phyloP scores from a whole-genome alignment of 2,113 vertebrate genomes.

The Gallinago jamesoni region DNA sequence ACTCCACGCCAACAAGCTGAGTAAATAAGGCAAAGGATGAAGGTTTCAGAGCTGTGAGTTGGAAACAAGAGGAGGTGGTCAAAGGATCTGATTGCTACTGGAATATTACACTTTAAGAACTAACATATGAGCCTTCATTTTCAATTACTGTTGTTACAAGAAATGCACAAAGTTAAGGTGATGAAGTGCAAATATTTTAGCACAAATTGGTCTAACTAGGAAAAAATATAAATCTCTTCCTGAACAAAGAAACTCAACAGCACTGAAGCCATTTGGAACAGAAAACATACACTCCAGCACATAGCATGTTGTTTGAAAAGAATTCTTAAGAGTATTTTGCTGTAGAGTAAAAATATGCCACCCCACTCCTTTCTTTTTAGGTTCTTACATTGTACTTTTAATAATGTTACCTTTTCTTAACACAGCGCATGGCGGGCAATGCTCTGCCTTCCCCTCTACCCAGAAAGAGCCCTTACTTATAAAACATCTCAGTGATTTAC shows the following conservation, averaged over 20 bases:
- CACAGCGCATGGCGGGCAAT: not conserved
- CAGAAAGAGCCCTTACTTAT: rapidly evolving
- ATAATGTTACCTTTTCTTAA: not conserved
- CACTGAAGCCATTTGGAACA: not conserved
- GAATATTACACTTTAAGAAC: not conserved
- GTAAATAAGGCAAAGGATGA: not conserved
- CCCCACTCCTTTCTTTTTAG: not conserved
- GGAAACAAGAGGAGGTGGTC: not conserved
- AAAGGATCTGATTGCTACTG: not conserved
- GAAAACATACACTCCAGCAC: not conserved
- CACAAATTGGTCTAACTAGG: not conserved
- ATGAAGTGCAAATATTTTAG: not conserved
- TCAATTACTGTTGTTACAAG: not conserved
- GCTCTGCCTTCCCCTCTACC: not conserved
- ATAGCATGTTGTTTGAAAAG: not conserved
- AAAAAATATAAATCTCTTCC: not conserved
- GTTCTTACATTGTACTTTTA: not conserved
- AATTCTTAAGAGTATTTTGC: not conserved
- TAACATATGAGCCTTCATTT: not conserved
- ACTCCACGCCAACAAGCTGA: not conserved
- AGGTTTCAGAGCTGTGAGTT: not conserved
- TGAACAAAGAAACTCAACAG: not conserved
- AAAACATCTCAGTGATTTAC: not conserved
- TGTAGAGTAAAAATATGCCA: not conserved
- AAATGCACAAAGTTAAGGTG: not conserved